A percentile compares a stretch with the other conserved stretches of the same genome.
Conservation (phyloP, 35 echinoderm and acorn worm species). For the Apostichopus parvimensis region DNA sequence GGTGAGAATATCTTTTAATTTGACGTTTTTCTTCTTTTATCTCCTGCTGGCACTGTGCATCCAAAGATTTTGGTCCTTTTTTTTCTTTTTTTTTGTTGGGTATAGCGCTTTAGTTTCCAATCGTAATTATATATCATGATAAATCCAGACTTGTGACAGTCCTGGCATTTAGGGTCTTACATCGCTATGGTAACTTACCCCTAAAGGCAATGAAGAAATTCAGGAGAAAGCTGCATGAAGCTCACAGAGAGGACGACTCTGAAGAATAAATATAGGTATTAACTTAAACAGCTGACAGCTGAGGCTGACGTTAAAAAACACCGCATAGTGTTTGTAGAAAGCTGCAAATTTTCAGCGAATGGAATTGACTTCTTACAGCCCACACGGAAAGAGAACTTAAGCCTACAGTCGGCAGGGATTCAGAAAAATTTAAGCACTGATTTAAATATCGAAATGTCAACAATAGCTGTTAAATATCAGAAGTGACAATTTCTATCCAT, state of each 20-base stretch:
- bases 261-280: not conserved
- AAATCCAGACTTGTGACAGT: not conserved
- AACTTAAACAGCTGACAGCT: not conserved
- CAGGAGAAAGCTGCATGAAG: not conserved
- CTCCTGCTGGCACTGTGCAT: not conserved
- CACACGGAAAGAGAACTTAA: no score
- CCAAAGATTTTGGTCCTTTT: not conserved
- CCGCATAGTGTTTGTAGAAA: no score
- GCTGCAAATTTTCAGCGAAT: no score
- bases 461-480: no score
- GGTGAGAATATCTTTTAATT: no score
- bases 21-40: not conserved
- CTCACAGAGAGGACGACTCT: not conserved
- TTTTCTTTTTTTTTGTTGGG: not conserved
- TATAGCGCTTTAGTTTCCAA: not conserved
- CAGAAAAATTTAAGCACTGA: no score
- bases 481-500: no score
- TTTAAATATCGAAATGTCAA: no score
- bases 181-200: not conserved
- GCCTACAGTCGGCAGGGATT: no score
- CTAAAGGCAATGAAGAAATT: conserved; percentile 1
- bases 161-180: not conserved
- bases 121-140: not conserved
- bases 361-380: no score
- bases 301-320: not conserved